Base-by-base conservation (phyloP, 2,113 vertebrate species). In the rabbit (Oryctolagus cuniculus) region DNA sequence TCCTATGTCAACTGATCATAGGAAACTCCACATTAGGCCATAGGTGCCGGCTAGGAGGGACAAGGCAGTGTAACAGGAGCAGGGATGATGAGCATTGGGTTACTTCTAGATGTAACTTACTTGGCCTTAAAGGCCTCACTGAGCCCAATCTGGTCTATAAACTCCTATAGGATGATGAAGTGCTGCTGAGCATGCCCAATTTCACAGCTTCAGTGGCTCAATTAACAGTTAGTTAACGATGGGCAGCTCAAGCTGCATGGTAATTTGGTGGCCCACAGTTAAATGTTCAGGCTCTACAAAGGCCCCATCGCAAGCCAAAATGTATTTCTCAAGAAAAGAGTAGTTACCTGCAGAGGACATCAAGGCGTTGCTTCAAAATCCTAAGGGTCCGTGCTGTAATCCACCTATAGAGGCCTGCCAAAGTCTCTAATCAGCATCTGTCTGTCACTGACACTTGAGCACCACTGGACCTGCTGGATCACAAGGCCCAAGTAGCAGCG, bases 51-150 rank as follows among this genome's bases (percentile, higher is more conserved):
- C 34, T 38, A 34, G 34, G 53, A 58, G 25, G 91, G 29, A 69
- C 24, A 74, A 55, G 19, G 49, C 15, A 27, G 10, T 79, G 4
- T 13, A 55, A 75, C 34, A 74, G 31, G 21, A 75, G 22, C 21
- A 1, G 53, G n/a, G 21, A 58, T 34, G 15, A n/a, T 5, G 17
- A 21, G 31, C 61, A 86, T 92, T 38, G 69, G 38, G 86, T 4
- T n/a, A 90, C 31, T 70, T 92, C 49, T 69, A 69, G 53, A 91
- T 53, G 6, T 73, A 94, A 70, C 21, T 89, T 38, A 83, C 3
- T 38, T 84, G 58, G 29, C 34, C 81, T 66, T 53, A 67, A 85
- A n/a, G 55, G 22, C 19, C 34, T 70, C 16, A 67, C 55, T 53
- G 24, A 83, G 64, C 10, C 49, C 49, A n/a, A 9, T 75, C 75